Evolutionary conservation across 2,888 invertebrate genomes (phyloP), one percentile per base, ranked within the genome.

Genomic region (Tipula unca): DNA sequence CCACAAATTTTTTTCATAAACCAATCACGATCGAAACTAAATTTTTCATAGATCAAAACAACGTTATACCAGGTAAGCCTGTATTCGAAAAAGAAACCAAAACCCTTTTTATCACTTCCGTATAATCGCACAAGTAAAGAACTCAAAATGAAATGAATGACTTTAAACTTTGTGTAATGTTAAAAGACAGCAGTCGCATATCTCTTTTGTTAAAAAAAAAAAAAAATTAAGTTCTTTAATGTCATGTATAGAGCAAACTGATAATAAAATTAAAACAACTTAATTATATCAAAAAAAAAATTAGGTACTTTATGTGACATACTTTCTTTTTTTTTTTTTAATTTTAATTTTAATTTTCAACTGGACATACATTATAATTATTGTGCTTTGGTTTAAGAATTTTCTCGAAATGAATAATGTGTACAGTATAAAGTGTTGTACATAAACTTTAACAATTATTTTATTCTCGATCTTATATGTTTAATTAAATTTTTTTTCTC

Each of bases 231-330:
- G 10, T 69, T 69, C 69, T 69, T 69, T 10, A 69, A 69, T 69
- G 69, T 69, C 69, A 69, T 69, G 69, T 69, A 69, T 25, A 69
- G 3, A 69, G 25, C 25, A 20, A 69, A 69, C 20, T 10, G 69
- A 69, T 69, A 69, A 17, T 25, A 69, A 69, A 69, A 69, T 25
- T 69, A 20, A 39, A 69, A 69, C 69, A 25, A 69, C 25, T 69
- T 69, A 69, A 69, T 69, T 69, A 69, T 48, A 48, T 48, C 48
- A 48, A 10, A 20, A 69, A 48, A n/a, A 69, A 69, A 69, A 25
- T 69, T 69, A 69, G 69, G 69, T 69, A 69, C 69, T 69, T 48
- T 69, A 69, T 69, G 69, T 69, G 69, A 69, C 69, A 69, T 25
- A 69, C 69, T 69, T 69, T 69, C 69, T 69, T 69, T 69, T 69